Percentiles rank a stretch among this genome's conserved stretches.
Conservation (phyloP, 2,797 vertebrate species). For the Mus spretus region DNA sequence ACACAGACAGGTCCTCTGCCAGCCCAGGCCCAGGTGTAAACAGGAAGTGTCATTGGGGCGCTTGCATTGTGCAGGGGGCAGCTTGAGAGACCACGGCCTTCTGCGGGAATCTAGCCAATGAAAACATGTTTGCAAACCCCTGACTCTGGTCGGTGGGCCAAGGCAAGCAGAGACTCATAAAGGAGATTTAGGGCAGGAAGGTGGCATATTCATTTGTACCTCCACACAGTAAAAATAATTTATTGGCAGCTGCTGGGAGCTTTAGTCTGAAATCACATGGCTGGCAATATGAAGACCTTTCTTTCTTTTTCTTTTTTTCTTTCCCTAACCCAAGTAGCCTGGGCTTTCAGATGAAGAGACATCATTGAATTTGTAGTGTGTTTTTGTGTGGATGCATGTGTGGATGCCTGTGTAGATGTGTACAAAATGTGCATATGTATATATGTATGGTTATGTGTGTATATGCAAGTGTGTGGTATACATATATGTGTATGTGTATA, state of each 20-base stretch:
- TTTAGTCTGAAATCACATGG: conserved; percentile 5
- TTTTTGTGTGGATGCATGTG: background rate
- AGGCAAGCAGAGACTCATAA: conserved; percentile 69
- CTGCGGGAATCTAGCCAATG: background rate
- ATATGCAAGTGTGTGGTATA: background rate
- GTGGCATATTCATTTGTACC: conserved; percentile 79
- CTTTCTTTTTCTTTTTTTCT: conserved; percentile 15
- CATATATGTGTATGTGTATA: conserved; percentile 41
- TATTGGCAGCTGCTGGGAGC: conserved; percentile 76
- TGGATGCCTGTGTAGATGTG: background rate
- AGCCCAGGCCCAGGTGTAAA: no score
- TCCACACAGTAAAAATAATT: conserved; percentile 75
- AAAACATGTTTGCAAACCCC: conserved; percentile 40
- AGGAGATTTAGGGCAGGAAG: conserved; percentile 78
- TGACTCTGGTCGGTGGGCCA: conserved; percentile 28
- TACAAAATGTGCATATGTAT: background rate
- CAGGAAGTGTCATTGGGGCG: fast-evolving
- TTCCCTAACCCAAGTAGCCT: background rate
- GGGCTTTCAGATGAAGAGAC: conserved; percentile 49
- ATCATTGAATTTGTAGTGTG: conserved; percentile 46
- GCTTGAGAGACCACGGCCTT: background rate
- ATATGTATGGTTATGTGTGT: background rate
- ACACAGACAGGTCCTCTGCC: background rate
- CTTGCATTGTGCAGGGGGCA: background rate
- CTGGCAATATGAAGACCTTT: background rate